Evolutionary conservation across 2,888 invertebrate species (phyloP).

Genomic region (Entomobrya proxima): DNA sequence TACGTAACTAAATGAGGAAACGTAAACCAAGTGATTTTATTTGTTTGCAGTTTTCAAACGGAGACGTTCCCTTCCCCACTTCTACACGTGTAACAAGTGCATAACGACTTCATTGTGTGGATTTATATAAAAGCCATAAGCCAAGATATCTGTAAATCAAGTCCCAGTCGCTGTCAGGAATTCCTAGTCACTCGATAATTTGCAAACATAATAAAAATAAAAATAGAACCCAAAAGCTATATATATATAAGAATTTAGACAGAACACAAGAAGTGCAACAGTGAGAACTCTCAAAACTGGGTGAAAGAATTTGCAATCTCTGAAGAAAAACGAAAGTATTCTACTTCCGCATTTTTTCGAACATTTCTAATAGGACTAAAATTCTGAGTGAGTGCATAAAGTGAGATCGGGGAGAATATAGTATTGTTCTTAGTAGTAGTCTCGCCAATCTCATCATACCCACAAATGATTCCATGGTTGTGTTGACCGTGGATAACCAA

Average conservation of each 20-base stretch:
- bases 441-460: constrained; percentile 16
- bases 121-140: background rate
- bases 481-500: constrained; percentile 77
- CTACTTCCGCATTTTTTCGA: background rate
- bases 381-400: constrained; percentile 20
- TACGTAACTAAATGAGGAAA: background rate
- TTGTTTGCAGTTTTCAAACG: constrained; percentile 61
- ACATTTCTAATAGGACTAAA: background rate
- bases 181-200: no score
- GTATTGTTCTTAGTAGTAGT: background rate
- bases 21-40: constrained; percentile 53
- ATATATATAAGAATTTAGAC: no score
- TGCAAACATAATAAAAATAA: no score
- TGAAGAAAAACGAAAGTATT: background rate
- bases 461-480: constrained; percentile 77
- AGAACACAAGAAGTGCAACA: no score
- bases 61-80: constrained; percentile 37
- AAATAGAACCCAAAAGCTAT: no score
- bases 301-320: background rate
- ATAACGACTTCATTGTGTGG: constrained; percentile 3
- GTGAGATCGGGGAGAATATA: no score
- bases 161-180: background rate
- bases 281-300: background rate
- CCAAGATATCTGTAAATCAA: background rate
- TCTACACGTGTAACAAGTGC: background rate